Base-by-base conservation (phyloP, 37 sponge, comb jelly and placozoan species). In the Tethya wilhelma region DNA sequence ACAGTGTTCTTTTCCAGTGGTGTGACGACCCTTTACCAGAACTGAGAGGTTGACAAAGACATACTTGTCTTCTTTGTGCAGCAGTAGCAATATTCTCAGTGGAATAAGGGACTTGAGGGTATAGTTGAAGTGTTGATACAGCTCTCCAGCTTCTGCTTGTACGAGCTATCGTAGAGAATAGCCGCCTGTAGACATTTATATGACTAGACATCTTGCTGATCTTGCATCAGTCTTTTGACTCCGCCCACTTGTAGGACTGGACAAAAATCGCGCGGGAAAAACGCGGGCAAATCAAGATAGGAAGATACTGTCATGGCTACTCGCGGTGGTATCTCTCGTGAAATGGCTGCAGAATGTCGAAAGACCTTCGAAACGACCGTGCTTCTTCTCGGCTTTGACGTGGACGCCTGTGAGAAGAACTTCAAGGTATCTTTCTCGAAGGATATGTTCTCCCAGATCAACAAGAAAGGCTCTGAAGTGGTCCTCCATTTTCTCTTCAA, bases 391-490 rank as follows among this genome's bases (percentile, higher is more conserved):
- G 94, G 94, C 17, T 93, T 96, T 32, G 59, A 89, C 39, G 81
- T 76, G 4, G 28, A 49, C 8, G 64, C 73, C 14, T 31, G 38
- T 38, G 94, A 92, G 38, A 79, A 80, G 46, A 86, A 89, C 37
- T 59, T 70, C 57, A 92, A 88, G 26, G 72, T 90, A 0, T 45
- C 71, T 3, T 43, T 40, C 0, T 38, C 34, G 38, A 57, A 43
- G 73, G 87, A 95, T 41, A 96, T 96, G 94, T 96, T 96, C 79
- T 71, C 43, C 25, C 88, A 76, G 36, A 82, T 87, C 45, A 89
- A 96, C 70, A 85, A 85, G 78, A 92, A 89, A 44, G 96, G 85
- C 0, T 93, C 85, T 90, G 96, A 96, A 59, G 85, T 90, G 9
- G 66, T 93, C 25, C 59, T 96, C 38, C 85, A 93, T 64, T 89